phyloP scores from a whole-genome alignment of 2,113 vertebrate species.

The Gyps fulvus region DNA sequence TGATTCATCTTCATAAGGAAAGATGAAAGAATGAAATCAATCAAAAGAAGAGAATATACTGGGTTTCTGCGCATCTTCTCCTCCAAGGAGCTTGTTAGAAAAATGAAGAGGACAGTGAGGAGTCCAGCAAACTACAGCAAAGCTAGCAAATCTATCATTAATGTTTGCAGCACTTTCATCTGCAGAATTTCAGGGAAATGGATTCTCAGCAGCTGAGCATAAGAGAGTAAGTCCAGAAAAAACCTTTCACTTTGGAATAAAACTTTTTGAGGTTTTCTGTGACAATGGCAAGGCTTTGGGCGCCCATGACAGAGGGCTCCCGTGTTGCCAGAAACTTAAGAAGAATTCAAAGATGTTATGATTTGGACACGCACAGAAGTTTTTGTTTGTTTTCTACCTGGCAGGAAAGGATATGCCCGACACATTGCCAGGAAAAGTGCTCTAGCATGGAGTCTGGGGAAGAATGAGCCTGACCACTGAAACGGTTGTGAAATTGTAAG shows the following conservation, averaged over 20 bases:
- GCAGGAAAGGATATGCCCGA: background rate
- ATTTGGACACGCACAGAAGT: background rate
- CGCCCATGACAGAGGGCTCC: background rate
- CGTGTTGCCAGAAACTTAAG: background rate
- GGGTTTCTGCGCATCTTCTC: background rate
- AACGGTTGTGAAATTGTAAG: background rate
- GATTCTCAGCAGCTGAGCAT: background rate
- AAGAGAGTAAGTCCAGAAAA: background rate
- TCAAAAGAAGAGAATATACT: background rate
- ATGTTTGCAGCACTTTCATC: conserved; percentile 9
- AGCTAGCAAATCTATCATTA: background rate
- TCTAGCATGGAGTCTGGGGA: background rate
- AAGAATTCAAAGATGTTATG: background rate
- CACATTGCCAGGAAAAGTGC: background rate
- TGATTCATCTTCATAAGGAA: conserved; percentile 20
- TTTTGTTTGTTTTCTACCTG: background rate
- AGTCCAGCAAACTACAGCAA: background rate
- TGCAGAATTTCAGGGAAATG: background rate
- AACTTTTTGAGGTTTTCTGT: background rate
- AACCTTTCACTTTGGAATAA: background rate
- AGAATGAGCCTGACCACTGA: background rate
- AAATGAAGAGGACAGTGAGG: conserved; percentile 5
- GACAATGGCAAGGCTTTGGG: background rate
- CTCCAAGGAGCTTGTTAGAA: conserved; percentile 33
- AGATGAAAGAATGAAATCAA: conserved; percentile 33